phyloP scores from a whole-genome alignment of 1,140 invertebrate genomes.

The Drosophila nebulosa region DNA sequence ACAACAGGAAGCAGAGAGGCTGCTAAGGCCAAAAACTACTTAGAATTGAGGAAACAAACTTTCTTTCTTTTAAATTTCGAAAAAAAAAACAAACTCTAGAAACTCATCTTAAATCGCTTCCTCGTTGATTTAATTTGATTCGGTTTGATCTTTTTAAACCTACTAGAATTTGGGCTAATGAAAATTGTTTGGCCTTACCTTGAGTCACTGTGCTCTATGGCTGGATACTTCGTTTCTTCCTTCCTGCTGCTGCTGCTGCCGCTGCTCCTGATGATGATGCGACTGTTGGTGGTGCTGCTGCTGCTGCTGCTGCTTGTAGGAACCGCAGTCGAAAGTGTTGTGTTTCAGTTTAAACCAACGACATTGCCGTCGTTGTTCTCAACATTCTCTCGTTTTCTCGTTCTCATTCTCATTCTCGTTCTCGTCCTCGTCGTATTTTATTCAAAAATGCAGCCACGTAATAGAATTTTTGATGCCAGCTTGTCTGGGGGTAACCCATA shows the following conservation, averaged over 20 bases:
- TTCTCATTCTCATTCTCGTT: constrained; percentile 28
- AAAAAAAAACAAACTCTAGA: too few relatives aligned
- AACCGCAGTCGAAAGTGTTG: constrained; percentile 73
- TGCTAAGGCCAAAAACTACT: too few relatives aligned
- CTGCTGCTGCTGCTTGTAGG: constrained; percentile 22
- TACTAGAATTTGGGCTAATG: too few relatives aligned
- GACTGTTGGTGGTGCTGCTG: constrained; percentile 7
- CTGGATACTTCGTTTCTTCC: constrained; percentile 13
- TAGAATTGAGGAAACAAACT: too few relatives aligned
- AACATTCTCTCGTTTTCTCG: constrained; percentile 27
- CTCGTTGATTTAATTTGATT: too few relatives aligned
- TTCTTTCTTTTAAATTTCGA: too few relatives aligned
- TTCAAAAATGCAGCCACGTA: constrained; percentile 76
- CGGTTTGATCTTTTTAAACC: too few relatives aligned
- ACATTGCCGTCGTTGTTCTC: constrained; percentile 28
- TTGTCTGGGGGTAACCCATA: constrained; percentile 66
- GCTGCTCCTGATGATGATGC: background rate
- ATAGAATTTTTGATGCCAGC: constrained; percentile 79
- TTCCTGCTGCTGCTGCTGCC: constrained; percentile 25
- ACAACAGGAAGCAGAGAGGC: background rate
- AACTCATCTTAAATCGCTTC: too few relatives aligned
- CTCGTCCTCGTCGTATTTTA: constrained; percentile 63
- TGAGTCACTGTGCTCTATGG: constrained; percentile 25
- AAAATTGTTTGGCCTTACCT: background rate
- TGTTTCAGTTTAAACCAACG: constrained; percentile 65